Conservation (phyloP, 2,888 invertebrate species). For the Drosophila gaucha region DNA sequence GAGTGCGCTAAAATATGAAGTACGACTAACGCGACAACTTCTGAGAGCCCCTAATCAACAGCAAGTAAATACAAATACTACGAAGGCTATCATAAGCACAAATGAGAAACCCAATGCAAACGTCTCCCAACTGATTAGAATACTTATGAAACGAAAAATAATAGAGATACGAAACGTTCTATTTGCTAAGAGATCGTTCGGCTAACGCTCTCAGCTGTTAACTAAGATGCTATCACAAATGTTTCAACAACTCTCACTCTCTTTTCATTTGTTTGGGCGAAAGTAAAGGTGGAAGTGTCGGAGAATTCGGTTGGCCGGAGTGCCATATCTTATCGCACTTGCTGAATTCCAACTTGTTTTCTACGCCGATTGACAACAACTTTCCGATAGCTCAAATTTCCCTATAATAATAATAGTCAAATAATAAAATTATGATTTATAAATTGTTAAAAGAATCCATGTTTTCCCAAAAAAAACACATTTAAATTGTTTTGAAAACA, state of each 20-base stretch:
- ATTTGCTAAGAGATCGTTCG: constrained; percentile 51
- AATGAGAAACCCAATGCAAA: constrained; percentile 44
- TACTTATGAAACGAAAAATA: constrained; percentile 37
- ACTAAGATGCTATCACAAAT: constrained; percentile 23
- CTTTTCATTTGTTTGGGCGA: constrained; percentile 33
- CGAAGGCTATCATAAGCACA: constrained; percentile 64
- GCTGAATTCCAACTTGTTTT: constrained; percentile 27
- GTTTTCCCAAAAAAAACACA: constrained; percentile 18
- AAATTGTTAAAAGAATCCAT: background rate
- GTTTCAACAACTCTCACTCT: constrained; percentile 4
- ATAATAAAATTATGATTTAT: constrained; percentile 8
- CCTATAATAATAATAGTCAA: constrained; percentile 28
- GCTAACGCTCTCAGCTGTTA: constrained; percentile 19
- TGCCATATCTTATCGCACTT: constrained; percentile 47
- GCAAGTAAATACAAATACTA: constrained; percentile 62
- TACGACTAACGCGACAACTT: constrained; percentile 54
- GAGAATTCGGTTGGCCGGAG: background rate
- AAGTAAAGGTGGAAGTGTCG: constrained; percentile 43
- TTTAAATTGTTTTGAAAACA: constrained; percentile 71
- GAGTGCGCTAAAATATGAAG: constrained; percentile 49
- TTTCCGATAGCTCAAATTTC: constrained; percentile 37
- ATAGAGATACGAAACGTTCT: constrained; percentile 34
- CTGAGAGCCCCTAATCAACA: constrained; percentile 60
- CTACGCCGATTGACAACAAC: constrained; percentile 12
- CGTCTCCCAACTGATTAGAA: constrained; percentile 69